Evolutionary conservation across 1,140 invertebrate genomes (phyloP).

Genomic region (Danaus melanippus): DNA sequence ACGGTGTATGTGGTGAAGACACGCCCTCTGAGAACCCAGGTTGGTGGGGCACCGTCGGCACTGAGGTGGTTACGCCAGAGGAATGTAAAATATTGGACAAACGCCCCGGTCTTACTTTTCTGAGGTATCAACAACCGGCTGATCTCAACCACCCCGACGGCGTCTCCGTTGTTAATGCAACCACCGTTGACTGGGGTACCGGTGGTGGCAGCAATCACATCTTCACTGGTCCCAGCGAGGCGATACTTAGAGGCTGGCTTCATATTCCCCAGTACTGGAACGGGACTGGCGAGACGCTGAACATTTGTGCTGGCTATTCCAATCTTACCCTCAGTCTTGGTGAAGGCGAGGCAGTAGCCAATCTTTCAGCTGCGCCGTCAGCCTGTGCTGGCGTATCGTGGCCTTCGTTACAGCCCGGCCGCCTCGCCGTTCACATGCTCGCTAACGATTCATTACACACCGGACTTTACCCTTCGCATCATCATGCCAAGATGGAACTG

Average conservation of each 20-base stretch:
- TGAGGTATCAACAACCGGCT: slow-evolving; percentile 88
- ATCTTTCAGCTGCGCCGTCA: slow-evolving; percentile 78
- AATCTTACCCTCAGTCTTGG: slow-evolving; percentile 51
- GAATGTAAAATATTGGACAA: slow-evolving; percentile 86
- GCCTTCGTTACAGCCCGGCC: slow-evolving; percentile 69
- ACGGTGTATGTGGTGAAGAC: slow-evolving; percentile 87
- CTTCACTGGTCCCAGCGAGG: slow-evolving; percentile 80
- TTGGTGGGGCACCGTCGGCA: slow-evolving; percentile 91
- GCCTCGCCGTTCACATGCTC: slow-evolving; percentile 81
- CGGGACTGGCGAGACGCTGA: slow-evolving; percentile 76
- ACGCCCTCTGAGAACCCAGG: slow-evolving; percentile 84
- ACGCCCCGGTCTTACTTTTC: slow-evolving; percentile 89
- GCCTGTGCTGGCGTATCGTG: slow-evolving; percentile 76
- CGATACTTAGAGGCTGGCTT: slow-evolving; percentile 84
- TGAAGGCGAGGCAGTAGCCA: slow-evolving; percentile 62
- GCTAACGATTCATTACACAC: slow-evolving; percentile 74
- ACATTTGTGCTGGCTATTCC: slow-evolving; percentile 79
- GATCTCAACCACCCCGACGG: slow-evolving; percentile 90
- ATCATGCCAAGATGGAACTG: slow-evolving; percentile 85
- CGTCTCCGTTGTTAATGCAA: slow-evolving; percentile 87
- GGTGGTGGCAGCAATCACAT: slow-evolving; percentile 78
- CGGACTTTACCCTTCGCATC: slow-evolving; percentile 71
- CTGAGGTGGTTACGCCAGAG: slow-evolving; percentile 82
- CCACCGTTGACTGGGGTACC: slow-evolving; percentile 83
- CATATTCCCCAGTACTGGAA: slow-evolving; percentile 82